Evolutionary conservation across 2,888 invertebrate genomes (phyloP).

Genomic region (Sphaerophoria rueppellii): DNA sequence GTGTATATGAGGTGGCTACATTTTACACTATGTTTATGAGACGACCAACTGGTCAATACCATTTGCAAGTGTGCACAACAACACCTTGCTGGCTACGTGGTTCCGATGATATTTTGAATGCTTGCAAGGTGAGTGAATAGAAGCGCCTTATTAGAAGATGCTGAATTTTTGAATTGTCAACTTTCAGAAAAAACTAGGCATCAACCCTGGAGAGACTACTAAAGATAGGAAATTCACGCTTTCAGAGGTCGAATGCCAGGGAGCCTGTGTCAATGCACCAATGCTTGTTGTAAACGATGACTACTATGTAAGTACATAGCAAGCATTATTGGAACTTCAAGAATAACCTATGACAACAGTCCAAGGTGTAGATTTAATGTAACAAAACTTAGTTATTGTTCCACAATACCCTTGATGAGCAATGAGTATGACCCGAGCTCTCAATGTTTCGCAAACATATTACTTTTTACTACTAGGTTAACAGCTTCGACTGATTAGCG

Average conservation of each 20-base stretch:
- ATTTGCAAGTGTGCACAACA: conserved; percentile 97
- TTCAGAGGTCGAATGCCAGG: conserved; percentile 99
- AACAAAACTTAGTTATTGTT: no score
- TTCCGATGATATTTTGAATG: conserved; percentile 94
- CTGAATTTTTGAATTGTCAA: background rate
- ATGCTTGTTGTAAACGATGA: conserved; percentile 99
- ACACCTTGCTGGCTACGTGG: conserved; percentile 99
- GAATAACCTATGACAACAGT: no score
- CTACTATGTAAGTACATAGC: conserved; percentile 91
- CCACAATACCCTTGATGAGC: no score
- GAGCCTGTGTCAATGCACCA: conserved; percentile 99
- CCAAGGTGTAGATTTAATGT: no score
- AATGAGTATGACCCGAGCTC: no score
- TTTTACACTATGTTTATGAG: conserved; percentile 99
- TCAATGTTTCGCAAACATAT: no score
- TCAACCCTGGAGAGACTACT: conserved; percentile 90
- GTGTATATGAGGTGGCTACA: conserved; percentile 99
- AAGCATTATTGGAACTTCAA: no score
- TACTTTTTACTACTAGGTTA: no score
- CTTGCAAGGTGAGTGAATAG: conserved; percentile 84
- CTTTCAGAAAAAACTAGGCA: conserved; percentile 83
- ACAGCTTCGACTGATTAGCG: no score
- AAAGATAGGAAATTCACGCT: conserved; percentile 94
- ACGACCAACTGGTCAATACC: conserved; percentile 97
- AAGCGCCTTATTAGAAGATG: background rate